Conservation (phyloP, 2,113 vertebrate genomes). For the Microcebus ravelobensis region DNA sequence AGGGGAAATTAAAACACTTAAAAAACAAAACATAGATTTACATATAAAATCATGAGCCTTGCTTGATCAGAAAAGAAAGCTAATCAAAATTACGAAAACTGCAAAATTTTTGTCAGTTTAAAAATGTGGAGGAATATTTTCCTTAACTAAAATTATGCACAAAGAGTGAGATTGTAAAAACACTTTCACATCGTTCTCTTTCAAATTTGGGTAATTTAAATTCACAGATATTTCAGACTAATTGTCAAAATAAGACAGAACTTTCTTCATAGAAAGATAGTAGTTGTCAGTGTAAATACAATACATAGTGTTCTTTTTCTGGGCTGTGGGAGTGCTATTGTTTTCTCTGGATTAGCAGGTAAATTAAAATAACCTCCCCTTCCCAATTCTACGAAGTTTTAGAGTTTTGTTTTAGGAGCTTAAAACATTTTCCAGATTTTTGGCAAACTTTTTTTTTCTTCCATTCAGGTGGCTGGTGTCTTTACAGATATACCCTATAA, state of each 20-base stretch:
- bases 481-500: neutral
- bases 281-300: neutral
- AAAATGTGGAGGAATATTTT: neutral
- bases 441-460: neutral
- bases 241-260: neutral
- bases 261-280: neutral
- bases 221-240: neutral
- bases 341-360: neutral
- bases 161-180: neutral
- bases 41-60: neutral
- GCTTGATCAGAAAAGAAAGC: neutral
- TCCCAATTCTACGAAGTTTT: neutral
- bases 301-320: neutral
- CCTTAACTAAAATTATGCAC: neutral
- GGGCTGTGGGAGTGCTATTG: neutral
- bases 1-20: neutral
- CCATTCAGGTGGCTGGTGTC: neutral
- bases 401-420: neutral
- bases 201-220: neutral
- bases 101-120: neutral
- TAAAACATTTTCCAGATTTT: neutral
- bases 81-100: neutral
- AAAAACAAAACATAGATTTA: slow-evolving; percentile 15
- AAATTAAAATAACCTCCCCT: neutral
- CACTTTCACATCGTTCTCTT: neutral